phyloP scores from a whole-genome alignment of 2,888 invertebrate species.

The Trimorus sp. region DNA sequence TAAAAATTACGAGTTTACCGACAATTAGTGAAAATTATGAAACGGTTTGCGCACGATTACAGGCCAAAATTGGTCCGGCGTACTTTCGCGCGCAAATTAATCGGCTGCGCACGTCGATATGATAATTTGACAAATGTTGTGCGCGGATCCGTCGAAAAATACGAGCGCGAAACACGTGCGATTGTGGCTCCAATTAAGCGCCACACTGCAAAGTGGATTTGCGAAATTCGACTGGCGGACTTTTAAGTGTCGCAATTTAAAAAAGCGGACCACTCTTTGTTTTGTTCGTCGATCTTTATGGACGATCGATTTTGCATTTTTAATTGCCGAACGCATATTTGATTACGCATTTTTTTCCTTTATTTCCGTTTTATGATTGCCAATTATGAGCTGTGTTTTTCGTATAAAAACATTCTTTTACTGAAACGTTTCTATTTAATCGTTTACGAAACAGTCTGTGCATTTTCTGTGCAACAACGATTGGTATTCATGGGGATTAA shows the following conservation, averaged over 20 bases:
- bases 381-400: too few relatives aligned
- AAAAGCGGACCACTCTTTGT: too few relatives aligned
- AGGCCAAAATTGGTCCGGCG: slow-evolving; percentile 10
- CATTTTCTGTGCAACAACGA: too few relatives aligned
- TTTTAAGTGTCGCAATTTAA: background rate
- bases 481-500: too few relatives aligned
- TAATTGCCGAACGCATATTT: too few relatives aligned
- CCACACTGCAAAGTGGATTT: background rate
- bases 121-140: slow-evolving; percentile 25
- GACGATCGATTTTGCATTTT: too few relatives aligned
- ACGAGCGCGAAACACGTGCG: background rate
- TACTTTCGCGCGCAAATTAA: slow-evolving; percentile 32
- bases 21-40: slow-evolving; percentile 28
- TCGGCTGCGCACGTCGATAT: background rate
- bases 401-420: too few relatives aligned
- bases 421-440: too few relatives aligned
- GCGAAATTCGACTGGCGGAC: background rate
- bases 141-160: slow-evolving; percentile 13
- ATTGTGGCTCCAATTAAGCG: background rate
- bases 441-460: too few relatives aligned
- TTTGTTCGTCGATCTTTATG: too few relatives aligned
- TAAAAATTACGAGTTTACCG: slow-evolving; percentile 33
- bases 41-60: slow-evolving; percentile 19
- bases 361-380: too few relatives aligned
- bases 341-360: too few relatives aligned